Conservation (phyloP, 2,797 vertebrate genomes). For the Aplochiton taeniatus region DNA sequence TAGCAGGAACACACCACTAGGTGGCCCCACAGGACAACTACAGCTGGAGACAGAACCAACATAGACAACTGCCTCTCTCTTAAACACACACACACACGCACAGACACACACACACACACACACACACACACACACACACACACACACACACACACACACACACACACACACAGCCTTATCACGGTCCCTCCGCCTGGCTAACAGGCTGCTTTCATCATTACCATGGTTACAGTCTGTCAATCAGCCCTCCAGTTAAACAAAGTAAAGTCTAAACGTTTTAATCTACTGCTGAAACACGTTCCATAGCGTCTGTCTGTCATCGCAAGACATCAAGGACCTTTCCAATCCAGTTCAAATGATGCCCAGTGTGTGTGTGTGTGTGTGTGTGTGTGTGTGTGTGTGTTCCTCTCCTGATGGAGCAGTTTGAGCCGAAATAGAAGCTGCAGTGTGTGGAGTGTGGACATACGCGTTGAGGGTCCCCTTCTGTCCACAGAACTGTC, state of each 20-base stretch:
- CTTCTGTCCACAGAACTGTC: conserved; percentile 89
- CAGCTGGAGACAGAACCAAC: not conserved
- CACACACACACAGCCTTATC: conserved; percentile 39
- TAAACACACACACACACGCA: not conserved
- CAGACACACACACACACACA: conserved; percentile 1
- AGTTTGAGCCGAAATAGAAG: too few relatives aligned
- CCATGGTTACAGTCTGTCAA: conserved; percentile 25
- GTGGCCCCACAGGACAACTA: conserved; percentile 23
- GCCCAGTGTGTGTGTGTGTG: too few relatives aligned
- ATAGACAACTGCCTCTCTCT: not conserved
- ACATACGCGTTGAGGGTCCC: conserved; percentile 85
- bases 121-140: not conserved
- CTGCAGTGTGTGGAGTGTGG: too few relatives aligned
- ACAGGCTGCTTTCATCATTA: conserved; percentile 21
- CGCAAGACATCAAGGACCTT: not conserved
- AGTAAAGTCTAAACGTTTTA: conserved; percentile 1
- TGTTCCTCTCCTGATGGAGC: too few relatives aligned
- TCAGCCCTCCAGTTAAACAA: conserved; percentile 16
- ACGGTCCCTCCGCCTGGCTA: conserved; percentile 22
- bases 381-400: too few relatives aligned
- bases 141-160: conserved; percentile 14
- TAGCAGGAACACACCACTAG: conserved; percentile 22
- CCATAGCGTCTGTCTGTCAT: not conserved
- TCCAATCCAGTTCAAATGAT: too few relatives aligned
- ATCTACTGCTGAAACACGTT: not conserved